These are phyloP conservation scores for Pelochelys cantorii DNA, from an alignment of 2,797 vertebrate genomes.

Conservation along the genomic window DNA sequence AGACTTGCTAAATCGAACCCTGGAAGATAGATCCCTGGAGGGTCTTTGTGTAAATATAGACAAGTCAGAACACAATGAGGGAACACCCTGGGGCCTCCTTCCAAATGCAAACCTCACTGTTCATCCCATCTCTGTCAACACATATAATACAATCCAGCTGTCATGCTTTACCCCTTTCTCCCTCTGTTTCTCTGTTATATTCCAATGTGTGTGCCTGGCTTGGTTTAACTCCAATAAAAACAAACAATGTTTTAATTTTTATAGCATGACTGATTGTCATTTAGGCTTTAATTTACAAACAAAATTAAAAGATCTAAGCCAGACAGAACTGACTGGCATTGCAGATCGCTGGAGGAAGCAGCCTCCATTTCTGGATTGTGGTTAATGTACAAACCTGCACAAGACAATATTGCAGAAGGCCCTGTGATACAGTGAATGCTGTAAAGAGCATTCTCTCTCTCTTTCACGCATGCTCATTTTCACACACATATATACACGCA, in stretches of 20 bases:
- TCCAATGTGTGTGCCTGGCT: not conserved
- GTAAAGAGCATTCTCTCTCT: too few species aligned
- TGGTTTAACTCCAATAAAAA: constrained; percentile 44
- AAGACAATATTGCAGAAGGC: too few species aligned
- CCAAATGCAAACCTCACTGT: not conserved
- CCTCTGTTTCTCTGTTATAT: not conserved
- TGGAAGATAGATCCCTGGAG: too few species aligned
- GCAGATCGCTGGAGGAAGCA: constrained; percentile 8
- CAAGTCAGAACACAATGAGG: not conserved
- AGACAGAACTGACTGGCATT: not conserved
- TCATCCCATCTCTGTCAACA: constrained; percentile 9
- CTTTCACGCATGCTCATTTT: too few species aligned
- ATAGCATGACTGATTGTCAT: constrained; percentile 56
- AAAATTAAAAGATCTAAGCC: constrained; percentile 47
- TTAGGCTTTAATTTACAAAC: constrained; percentile 50
- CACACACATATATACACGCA: too few species aligned
- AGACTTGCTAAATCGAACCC: too few species aligned
- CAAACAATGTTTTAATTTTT: constrained; percentile 58
- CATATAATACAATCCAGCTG: not conserved
- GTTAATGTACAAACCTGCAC: too few species aligned
- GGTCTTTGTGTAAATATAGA: too few species aligned
- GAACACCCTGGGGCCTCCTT: constrained; percentile 33
- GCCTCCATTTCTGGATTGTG: not conserved
- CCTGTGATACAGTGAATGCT: too few species aligned
- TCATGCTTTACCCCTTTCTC: not conserved